Conservation (phyloP, 64 coral and sea anemone genomes). For the Cladopsammia gracilis region DNA sequence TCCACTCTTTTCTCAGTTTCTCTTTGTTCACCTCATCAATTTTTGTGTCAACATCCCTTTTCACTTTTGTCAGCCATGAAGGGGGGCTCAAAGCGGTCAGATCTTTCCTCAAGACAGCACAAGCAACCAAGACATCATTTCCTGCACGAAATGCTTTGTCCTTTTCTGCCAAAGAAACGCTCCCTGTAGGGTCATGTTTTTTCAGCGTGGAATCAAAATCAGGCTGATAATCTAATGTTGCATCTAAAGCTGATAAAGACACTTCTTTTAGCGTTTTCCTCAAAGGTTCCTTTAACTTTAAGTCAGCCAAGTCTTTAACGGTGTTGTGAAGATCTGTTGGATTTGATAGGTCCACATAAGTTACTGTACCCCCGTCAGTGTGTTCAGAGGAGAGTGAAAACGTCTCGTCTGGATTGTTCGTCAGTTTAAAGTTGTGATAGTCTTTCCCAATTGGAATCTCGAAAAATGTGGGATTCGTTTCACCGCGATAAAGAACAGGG, state of each 20-base stretch:
- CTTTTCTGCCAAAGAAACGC: not conserved
- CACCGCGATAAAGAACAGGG: constrained; percentile 30
- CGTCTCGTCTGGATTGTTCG: not conserved
- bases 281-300: not conserved
- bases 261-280: not conserved
- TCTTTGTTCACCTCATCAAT: not conserved
- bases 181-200: not conserved
- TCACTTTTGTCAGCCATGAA: not conserved
- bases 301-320: not conserved
- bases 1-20: not conserved
- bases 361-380: not conserved
- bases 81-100: not conserved
- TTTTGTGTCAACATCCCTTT: constrained; percentile 11
- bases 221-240: constrained; percentile 1
- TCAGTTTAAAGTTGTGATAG: constrained; percentile 34
- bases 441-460: constrained; percentile 32
- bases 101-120: not conserved
- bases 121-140: constrained; percentile 29
- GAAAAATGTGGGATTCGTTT: constrained; percentile 33
- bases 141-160: not conserved
- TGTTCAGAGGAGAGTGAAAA: not conserved
- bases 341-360: not conserved
- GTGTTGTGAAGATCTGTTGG: not conserved
- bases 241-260: constrained; percentile 17
- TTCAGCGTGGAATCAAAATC: constrained; percentile 4